Evolutionary conservation across 2,888 invertebrate species (phyloP).

Genomic region (Laothoe populi): DNA sequence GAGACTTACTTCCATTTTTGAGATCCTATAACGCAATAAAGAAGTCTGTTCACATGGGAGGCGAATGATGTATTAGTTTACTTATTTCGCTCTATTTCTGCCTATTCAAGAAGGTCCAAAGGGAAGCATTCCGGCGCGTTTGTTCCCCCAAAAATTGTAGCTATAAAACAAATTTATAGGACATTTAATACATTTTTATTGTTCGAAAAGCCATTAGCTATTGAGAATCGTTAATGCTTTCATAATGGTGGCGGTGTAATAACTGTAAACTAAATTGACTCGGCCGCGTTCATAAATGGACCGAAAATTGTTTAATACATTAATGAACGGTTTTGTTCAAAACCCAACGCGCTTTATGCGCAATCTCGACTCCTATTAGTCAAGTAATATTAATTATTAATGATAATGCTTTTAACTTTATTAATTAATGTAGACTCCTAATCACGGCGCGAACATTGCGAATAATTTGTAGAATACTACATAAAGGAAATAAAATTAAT

Average conservation of each 20-base stretch:
- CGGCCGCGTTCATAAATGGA: slow-evolving; percentile 24
- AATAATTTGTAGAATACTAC: background rate
- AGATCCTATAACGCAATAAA: too few relatives aligned
- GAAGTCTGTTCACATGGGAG: too few relatives aligned
- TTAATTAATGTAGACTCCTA: background rate
- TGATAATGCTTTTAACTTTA: slow-evolving; percentile 17
- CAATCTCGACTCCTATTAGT: background rate
- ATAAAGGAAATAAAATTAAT: too few relatives aligned
- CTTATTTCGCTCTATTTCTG: background rate
- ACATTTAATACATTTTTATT: slow-evolving; percentile 25
- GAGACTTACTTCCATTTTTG: too few relatives aligned
- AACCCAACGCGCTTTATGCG: background rate
- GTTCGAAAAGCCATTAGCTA: slow-evolving; percentile 28
- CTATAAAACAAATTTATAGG: slow-evolving; percentile 23
- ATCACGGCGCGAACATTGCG: too few relatives aligned
- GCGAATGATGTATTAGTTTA: background rate
- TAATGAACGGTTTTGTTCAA: slow-evolving; percentile 22
- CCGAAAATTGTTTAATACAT: slow-evolving; percentile 27
- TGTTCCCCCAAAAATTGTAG: slow-evolving; percentile 19
- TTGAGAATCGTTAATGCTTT: slow-evolving; percentile 27
- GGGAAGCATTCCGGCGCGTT: background rate
- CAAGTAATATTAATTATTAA: slow-evolving; percentile 7
- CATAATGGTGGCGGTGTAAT: slow-evolving; percentile 25
- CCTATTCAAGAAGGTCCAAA: background rate
- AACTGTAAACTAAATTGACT: slow-evolving; percentile 27